Conservation (phyloP, 2,888 invertebrate species). For the Caenorhabditis wallacei region DNA sequence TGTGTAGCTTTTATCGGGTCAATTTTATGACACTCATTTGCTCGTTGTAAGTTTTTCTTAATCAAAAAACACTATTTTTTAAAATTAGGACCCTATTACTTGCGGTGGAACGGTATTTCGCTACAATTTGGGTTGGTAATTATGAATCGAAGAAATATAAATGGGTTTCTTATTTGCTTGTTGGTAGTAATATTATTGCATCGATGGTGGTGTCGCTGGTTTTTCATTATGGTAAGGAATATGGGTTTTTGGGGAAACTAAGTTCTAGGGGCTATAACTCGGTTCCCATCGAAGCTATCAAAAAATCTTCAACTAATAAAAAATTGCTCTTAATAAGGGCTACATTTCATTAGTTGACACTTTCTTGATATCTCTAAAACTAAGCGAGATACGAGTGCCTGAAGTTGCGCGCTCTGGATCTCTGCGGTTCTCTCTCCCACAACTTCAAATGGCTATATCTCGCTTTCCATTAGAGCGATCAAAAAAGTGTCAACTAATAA, state of each 20-base stretch:
- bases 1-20: slow-evolving; percentile 28
- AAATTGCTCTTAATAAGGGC: too few relatives aligned
- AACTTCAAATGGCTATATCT: too few relatives aligned
- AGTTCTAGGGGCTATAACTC: too few relatives aligned
- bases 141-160: slow-evolving; percentile 37
- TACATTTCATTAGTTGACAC: too few relatives aligned
- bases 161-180: slow-evolving; percentile 27
- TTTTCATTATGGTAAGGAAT: slow-evolving; percentile 35
- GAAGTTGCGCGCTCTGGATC: too few relatives aligned
- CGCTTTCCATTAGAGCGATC: too few relatives aligned
- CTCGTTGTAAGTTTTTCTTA: slow-evolving; percentile 31
- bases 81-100: slow-evolving; percentile 7
- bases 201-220: background rate
- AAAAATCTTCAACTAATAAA: too few relatives aligned
- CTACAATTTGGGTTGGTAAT: slow-evolving; percentile 28
- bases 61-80: background rate
- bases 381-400: too few relatives aligned
- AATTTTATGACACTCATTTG: slow-evolving; percentile 28
- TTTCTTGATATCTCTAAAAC: too few relatives aligned
- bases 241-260: background rate
- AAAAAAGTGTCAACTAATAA: too few relatives aligned
- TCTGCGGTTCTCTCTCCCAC: too few relatives aligned
- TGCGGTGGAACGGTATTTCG: slow-evolving; percentile 37
- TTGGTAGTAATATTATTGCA: background rate
- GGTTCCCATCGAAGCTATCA: too few relatives aligned